These are phyloP conservation scores for Tapera naevia DNA, from an alignment of 2,797 vertebrate species.

Conservation along the genomic window DNA sequence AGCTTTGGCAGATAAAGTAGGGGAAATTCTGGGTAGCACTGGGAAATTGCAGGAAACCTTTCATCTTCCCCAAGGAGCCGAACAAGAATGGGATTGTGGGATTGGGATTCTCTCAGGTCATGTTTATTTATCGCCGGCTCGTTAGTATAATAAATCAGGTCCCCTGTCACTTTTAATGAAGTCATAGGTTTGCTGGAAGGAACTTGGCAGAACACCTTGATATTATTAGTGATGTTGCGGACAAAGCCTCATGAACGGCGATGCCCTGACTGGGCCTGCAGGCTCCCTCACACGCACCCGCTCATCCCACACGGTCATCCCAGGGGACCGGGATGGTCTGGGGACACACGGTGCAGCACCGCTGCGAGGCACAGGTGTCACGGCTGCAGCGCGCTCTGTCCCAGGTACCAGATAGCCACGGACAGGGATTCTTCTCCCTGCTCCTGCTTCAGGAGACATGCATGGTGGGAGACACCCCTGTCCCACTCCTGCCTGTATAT, in stretches of 20 bases:
- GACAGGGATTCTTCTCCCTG: background rate
- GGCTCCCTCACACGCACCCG: background rate
- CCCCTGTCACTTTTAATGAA: slow-evolving; percentile 67
- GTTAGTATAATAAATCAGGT: slow-evolving; percentile 73
- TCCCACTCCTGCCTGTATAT: fast-evolving
- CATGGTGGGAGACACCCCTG: fast-evolving
- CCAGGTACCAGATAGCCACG: fast-evolving
- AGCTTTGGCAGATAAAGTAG: slow-evolving; percentile 65
- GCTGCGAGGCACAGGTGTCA: background rate
- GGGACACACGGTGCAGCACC: background rate
- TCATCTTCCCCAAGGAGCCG: slow-evolving; percentile 55
- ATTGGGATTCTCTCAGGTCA: slow-evolving; percentile 57
- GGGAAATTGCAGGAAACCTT: slow-evolving; percentile 58
- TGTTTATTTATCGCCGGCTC: slow-evolving; percentile 56
- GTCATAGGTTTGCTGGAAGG: slow-evolving; percentile 50
- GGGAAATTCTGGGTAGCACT: slow-evolving; percentile 45
- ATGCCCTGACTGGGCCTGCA: background rate
- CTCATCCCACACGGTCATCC: background rate
- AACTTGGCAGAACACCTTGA: slow-evolving; percentile 75
- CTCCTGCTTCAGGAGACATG: background rate
- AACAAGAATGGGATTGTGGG: slow-evolving; percentile 63
- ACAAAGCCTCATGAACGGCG: slow-evolving; percentile 57
- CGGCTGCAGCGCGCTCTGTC: fast-evolving
- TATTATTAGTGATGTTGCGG: slow-evolving; percentile 56
- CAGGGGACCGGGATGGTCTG: background rate